Base-by-base conservation (phyloP, 2,888 invertebrate species). In the Drosophila dives region DNA sequence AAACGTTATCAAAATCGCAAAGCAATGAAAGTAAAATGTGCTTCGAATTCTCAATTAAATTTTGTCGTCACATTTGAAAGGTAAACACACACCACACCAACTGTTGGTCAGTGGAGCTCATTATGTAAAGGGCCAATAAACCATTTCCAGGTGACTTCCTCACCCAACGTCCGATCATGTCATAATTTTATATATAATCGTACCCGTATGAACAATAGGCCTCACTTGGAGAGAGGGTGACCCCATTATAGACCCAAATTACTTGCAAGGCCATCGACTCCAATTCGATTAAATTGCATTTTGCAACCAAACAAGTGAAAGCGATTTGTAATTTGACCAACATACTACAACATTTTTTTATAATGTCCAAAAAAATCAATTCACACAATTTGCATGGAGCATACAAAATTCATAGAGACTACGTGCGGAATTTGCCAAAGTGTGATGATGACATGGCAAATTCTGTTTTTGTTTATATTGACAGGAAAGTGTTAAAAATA, bases 71-170 rank as follows among this genome's bases (percentile, higher is more conserved):
- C 78, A 71, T 72, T 78, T 65, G 78, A 88, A 75, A 75, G 66
- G 74, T 65, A 61, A 36, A 45, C 34, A 60, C 45, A 26, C 32
- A 32, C 51, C 56, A 67, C n/a, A 29, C 29, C 0, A 0, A 29
- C 29, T 29, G 29, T 0, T 32, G 53, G 15, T 50, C 42, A 26
- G 40, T 33, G n/a, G 42, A 55, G 51, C 81, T 77, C 83, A 86
- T 90, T 88, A 85, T 89, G 83, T 85, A 90, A 89, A 67, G 75
- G 71, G 80, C 74, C 81, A 82, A 83, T 77, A 90, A 90, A 82
- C 83, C 72, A 72, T 72, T 77, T 77, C 60, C 75, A 80, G 83
- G 72, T 73, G 64, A 59, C 42, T 63, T 56, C 61, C 62, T 26
- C n/a, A 40, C 45, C 59, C 36, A 48, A n/a, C 58, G 55, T 64